Evolutionary conservation across 2,888 invertebrate species (phyloP).

Genomic region (Eudemis profundana): DNA sequence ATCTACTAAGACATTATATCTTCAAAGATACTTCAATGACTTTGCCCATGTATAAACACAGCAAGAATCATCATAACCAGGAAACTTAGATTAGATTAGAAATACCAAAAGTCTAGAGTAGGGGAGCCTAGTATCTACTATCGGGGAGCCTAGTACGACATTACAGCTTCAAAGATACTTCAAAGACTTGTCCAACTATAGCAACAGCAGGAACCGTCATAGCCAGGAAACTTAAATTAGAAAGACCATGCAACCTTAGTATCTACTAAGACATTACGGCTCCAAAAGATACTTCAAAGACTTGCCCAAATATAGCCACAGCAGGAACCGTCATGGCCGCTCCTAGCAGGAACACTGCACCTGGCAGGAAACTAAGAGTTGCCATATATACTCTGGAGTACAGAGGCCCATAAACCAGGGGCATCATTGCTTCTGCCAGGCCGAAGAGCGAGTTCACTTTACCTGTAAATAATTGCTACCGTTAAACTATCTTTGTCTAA

Average conservation of each 20-base stretch:
- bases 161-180: background rate
- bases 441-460: conserved; percentile 91
- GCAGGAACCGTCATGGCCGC: conserved; percentile 88
- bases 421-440: conserved; percentile 89
- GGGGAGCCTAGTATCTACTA: too few relatives aligned
- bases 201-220: too few relatives aligned
- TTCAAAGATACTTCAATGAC: too few relatives aligned
- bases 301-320: conserved; percentile 87
- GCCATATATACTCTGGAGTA: conserved; percentile 89
- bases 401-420: conserved; percentile 89
- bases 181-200: conserved; percentile 79
- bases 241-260: too few relatives aligned
- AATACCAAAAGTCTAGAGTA: too few relatives aligned
- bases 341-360: conserved; percentile 89
- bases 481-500: background rate
- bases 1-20: too few relatives aligned
- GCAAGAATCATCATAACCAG: too few relatives aligned
- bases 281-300: background rate
- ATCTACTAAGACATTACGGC: too few relatives aligned
- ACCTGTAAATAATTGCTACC: conserved; percentile 70
- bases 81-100: too few relatives aligned
- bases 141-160: too few relatives aligned
- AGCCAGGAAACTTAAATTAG: too few relatives aligned
- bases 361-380: conserved; percentile 88
- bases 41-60: too few relatives aligned